Conservation (phyloP, 2,797 vertebrate species). For the Acrocephalus scirpaceus region DNA sequence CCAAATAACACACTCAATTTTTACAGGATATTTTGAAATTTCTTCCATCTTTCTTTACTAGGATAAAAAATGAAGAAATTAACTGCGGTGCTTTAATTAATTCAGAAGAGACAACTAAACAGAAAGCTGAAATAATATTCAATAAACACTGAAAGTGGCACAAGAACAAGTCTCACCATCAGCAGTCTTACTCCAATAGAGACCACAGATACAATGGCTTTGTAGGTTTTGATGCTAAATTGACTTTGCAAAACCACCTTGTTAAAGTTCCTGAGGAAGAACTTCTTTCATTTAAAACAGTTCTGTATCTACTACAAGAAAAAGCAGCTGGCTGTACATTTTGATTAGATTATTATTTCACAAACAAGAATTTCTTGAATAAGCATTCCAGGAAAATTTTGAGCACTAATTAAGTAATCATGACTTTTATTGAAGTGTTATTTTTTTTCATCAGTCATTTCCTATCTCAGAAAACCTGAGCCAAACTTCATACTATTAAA, state of each 20-base stretch:
- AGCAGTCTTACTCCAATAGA: neutral
- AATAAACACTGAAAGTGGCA: neutral
- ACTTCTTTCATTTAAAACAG: neutral
- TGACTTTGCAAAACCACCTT: neutral
- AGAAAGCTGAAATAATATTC: neutral
- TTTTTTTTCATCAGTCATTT: neutral
- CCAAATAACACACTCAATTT: neutral
- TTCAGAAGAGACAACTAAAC: neutral
- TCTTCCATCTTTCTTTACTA: neutral
- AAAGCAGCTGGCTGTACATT: neutral
- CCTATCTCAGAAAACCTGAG: neutral
- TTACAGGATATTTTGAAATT: neutral
- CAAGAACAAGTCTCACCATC: neutral
- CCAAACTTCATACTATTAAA: neutral
- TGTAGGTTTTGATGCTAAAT: neutral
- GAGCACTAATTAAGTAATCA: neutral
- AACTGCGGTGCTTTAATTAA: neutral
- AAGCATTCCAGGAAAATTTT: neutral
- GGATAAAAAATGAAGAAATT: neutral
- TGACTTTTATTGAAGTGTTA: neutral
- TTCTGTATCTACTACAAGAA: neutral
- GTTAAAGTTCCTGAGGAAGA: neutral
- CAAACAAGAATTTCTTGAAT: neutral
- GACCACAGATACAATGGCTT: neutral
- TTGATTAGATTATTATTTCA: neutral